Evolutionary conservation across 2,888 invertebrate species (phyloP).

Genomic region (Stenoptilia bipunctidactyla): DNA sequence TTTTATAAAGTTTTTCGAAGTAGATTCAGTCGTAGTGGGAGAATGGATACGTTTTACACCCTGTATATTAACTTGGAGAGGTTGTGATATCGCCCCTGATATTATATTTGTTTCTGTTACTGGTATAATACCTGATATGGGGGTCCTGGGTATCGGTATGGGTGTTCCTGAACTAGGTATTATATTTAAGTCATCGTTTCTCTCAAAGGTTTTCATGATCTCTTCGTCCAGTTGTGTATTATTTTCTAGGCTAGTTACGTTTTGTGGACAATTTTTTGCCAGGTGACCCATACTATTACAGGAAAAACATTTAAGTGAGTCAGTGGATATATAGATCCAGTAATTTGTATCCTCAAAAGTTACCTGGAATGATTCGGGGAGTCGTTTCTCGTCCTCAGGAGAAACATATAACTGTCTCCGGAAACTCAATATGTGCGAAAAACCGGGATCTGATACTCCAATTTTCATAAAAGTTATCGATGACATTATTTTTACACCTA

Average conservation of each 20-base stretch:
- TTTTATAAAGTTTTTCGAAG: not conserved
- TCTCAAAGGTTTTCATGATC: not conserved
- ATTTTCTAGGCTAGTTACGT: not conserved
- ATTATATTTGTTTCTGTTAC: no score
- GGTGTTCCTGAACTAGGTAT: no score
- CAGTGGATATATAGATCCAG: conserved; percentile 11
- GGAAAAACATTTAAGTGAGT: conserved; percentile 10
- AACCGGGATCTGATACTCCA: conserved; percentile 5
- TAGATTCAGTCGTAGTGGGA: not conserved
- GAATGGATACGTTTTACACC: not conserved
- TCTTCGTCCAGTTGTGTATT: not conserved
- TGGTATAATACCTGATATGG: no score
- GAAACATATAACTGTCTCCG: conserved; percentile 9
- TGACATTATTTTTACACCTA: conserved; percentile 6
- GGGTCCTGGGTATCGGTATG: no score
- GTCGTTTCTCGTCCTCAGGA: conserved; percentile 6
- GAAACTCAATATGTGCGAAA: conserved; percentile 9
- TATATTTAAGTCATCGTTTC: not conserved
- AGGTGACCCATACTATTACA: conserved; percentile 10
- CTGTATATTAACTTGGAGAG: not conserved
- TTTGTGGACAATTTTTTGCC: conserved; percentile 7
- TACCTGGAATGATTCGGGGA: conserved; percentile 11
- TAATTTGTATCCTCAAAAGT: conserved; percentile 12
- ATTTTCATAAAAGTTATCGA: conserved; percentile 7
- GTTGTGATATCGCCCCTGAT: no score